A percentile compares a stretch with the other conserved stretches of the same genome.
These are phyloP conservation scores for Elegia similella DNA, from an alignment of 2,888 invertebrate species.

Conservation along the genomic window DNA sequence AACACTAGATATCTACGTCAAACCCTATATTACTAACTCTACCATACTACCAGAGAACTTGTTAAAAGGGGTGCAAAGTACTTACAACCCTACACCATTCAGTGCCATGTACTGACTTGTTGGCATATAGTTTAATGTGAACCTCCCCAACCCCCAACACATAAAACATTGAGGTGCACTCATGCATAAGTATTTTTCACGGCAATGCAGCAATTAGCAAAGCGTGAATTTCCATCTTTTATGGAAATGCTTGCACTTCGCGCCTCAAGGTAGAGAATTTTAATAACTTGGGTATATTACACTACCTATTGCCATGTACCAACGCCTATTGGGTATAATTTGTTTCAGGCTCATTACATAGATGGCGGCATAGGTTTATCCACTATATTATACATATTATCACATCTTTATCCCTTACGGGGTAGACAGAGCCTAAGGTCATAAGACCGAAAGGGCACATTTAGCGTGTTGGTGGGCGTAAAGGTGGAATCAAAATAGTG, in stretches of 20 bases:
- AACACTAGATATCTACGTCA: not conserved
- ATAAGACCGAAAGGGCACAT: too few relatives aligned
- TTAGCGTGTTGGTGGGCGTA: too few relatives aligned
- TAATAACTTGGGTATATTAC: not conserved
- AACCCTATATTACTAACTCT: not conserved
- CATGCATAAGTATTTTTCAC: constrained; percentile 7
- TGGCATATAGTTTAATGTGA: not conserved
- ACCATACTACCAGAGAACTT: not conserved
- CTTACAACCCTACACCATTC: not conserved
- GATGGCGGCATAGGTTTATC: too few relatives aligned
- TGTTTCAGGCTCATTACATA: too few relatives aligned
- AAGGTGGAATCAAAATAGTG: too few relatives aligned
- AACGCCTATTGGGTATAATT: too few relatives aligned
- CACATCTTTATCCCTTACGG: too few relatives aligned
- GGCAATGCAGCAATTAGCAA: constrained; percentile 3
- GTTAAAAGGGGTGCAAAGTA: constrained; percentile 15
- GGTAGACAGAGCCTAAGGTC: too few relatives aligned
- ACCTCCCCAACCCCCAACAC: constrained; percentile 7
- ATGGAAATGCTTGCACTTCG: constrained; percentile 1
- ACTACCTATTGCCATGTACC: too few relatives aligned
- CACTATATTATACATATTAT: too few relatives aligned
- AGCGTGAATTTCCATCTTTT: not conserved
- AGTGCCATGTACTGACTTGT: not conserved
- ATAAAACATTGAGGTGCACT: constrained; percentile 12
- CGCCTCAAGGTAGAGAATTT: not conserved